phyloP scores from a whole-genome alignment of 2,113 vertebrate genomes.

The Cavia aperea region DNA sequence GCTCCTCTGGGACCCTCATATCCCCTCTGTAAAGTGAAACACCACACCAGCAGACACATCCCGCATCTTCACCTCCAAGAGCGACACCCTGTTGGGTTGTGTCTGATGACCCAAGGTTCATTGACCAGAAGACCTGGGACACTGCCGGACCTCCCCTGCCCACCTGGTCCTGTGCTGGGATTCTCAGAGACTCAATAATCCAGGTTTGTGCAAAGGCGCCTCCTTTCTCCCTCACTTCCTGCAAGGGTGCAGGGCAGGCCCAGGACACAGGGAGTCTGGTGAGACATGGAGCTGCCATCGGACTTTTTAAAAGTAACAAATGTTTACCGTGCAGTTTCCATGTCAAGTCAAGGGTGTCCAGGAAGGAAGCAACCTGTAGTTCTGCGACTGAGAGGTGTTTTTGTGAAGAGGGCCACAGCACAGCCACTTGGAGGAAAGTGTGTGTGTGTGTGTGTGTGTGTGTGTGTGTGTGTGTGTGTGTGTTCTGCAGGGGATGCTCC shows the following conservation, averaged over 20 bases:
- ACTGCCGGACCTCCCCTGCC: neutral
- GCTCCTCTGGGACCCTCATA: too few relatives aligned
- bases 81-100: neutral
- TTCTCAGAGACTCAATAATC: neutral
- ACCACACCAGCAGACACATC: neutral
- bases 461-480: neutral
- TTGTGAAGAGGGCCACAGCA: neutral
- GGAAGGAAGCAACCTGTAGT: neutral
- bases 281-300: too few relatives aligned
- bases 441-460: neutral
- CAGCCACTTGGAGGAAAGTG: neutral
- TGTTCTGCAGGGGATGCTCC: neutral
- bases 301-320: neutral
- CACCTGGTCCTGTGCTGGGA: neutral
- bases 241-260: neutral
- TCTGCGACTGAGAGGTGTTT: neutral
- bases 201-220: neutral
- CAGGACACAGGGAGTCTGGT: neutral
- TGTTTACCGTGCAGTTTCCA: neutral
- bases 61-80: neutral
- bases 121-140: neutral
- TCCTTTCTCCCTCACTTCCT: neutral
- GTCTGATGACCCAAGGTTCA: neutral
- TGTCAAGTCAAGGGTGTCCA: neutral
- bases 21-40: neutral